Percentiles rank a stretch among this genome's conserved stretches.
Conservation (phyloP, 2,888 invertebrate species). For the Drosophila barbarae region DNA sequence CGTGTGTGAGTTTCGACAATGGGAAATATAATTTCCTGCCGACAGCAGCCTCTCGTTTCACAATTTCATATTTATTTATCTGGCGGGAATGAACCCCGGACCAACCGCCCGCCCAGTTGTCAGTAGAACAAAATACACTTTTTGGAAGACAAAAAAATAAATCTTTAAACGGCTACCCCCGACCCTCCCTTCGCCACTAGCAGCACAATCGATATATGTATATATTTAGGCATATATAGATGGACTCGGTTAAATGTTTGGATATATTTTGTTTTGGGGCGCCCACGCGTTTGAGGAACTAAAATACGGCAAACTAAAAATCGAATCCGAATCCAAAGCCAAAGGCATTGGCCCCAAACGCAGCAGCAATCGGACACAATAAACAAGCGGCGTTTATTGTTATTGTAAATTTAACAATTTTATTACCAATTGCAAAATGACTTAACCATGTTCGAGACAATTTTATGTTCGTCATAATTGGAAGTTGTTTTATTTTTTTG, state of each 20-base stretch:
- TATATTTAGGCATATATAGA: background rate
- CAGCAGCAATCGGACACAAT: conserved; percentile 28
- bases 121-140: conserved; percentile 41
- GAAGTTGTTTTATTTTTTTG: conserved; percentile 43
- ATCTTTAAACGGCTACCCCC: conserved; percentile 37
- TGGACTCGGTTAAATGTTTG: conserved; percentile 33
- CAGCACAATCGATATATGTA: conserved; percentile 28
- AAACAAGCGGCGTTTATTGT: conserved; percentile 50
- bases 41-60: conserved; percentile 43
- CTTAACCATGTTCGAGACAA: conserved; percentile 57
- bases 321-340: conserved; percentile 6
- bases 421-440: conserved; percentile 58
- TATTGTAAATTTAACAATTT: conserved; percentile 56
- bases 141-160: conserved; percentile 42
- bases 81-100: conserved; percentile 24
- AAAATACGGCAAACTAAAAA: conserved; percentile 32
- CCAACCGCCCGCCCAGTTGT: conserved; percentile 13
- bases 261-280: conserved; percentile 39
- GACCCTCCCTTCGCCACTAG: background rate
- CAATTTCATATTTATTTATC: conserved; percentile 59
- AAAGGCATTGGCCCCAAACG: conserved; percentile 32
- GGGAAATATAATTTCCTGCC: conserved; percentile 61
- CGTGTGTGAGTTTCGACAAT: conserved; percentile 24
- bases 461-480: conserved; percentile 64
- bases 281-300: conserved; percentile 35